Evolutionary conservation across 2,888 invertebrate species (phyloP).

Genomic region (Clostera curtula): DNA sequence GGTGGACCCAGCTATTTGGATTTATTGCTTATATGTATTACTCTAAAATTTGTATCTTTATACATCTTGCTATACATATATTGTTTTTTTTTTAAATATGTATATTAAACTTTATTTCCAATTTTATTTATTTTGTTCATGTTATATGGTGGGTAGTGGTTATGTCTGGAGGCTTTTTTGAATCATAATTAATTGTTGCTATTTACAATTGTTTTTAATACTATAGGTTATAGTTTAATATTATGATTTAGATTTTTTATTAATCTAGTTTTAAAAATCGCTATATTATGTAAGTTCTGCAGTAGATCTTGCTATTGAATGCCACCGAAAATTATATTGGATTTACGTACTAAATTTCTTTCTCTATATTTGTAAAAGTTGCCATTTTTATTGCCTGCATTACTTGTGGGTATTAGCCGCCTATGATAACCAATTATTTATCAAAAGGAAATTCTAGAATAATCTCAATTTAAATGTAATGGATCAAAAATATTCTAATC

Average conservation of each 20-base stretch:
- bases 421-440: too few species aligned
- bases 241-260: conserved; percentile 29
- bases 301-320: conserved; percentile 16
- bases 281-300: conserved; percentile 15
- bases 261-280: conserved; percentile 20
- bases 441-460: too few species aligned
- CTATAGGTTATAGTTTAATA: conserved; percentile 47
- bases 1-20: too few species aligned
- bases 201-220: conserved; percentile 65
- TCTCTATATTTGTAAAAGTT: conserved; percentile 14
- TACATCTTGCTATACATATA: conserved; percentile 21
- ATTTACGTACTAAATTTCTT: conserved; percentile 23
- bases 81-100: conserved; percentile 18
- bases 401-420: too few species aligned
- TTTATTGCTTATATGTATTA: conserved; percentile 27
- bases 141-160: conserved; percentile 44
- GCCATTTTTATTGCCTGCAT: too few species aligned
- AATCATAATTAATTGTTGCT: conserved; percentile 59
- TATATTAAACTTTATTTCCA: conserved; percentile 29
- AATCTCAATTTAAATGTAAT: too few species aligned
- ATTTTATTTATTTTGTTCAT: conserved; percentile 49
- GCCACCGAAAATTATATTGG: conserved; percentile 25
- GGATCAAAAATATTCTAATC: too few species aligned
- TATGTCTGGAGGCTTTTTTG: conserved; percentile 59
- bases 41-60: conserved; percentile 38